These are phyloP conservation scores for Caerostris darwini DNA, from an alignment of 1,140 invertebrate species.

Conservation along the genomic window DNA sequence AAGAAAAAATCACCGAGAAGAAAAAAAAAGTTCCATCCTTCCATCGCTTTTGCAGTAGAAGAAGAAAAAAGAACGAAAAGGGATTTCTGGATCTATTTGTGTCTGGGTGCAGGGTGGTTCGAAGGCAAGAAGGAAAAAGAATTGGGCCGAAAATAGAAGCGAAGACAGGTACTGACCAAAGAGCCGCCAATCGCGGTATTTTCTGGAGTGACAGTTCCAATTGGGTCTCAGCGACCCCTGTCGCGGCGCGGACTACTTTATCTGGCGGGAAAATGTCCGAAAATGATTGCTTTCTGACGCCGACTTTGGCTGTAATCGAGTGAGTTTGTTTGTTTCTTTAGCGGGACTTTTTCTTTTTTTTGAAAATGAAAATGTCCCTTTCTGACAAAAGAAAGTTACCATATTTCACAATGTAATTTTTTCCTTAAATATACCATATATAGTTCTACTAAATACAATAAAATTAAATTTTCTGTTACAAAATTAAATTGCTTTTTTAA, in stretches of 20 bases:
- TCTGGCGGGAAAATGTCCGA: slow-evolving; percentile 7
- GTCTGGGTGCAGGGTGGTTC: slow-evolving; percentile 24
- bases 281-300: slow-evolving; percentile 74
- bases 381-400: neutral
- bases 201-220: slow-evolving; percentile 70
- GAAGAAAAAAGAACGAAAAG: slow-evolving; percentile 33
- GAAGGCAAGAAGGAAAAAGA: neutral
- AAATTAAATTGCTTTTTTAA: too few relatives aligned
- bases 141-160: slow-evolving; percentile 57
- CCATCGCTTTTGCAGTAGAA: neutral
- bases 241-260: neutral
- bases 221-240: slow-evolving; percentile 59
- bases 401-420: neutral
- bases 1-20: neutral
- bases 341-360: neutral
- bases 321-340: slow-evolving; percentile 56
- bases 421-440: too few relatives aligned
- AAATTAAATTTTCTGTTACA: too few relatives aligned
- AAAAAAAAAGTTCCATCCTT: neutral
- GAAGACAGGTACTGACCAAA: slow-evolving; percentile 72
- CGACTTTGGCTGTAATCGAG: slow-evolving; percentile 10
- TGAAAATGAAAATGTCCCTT: neutral
- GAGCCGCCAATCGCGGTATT: slow-evolving; percentile 63
- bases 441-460: too few relatives aligned
- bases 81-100: slow-evolving; percentile 65